Conservation (phyloP, 2,113 vertebrate species). For the Mobula birostris region DNA sequence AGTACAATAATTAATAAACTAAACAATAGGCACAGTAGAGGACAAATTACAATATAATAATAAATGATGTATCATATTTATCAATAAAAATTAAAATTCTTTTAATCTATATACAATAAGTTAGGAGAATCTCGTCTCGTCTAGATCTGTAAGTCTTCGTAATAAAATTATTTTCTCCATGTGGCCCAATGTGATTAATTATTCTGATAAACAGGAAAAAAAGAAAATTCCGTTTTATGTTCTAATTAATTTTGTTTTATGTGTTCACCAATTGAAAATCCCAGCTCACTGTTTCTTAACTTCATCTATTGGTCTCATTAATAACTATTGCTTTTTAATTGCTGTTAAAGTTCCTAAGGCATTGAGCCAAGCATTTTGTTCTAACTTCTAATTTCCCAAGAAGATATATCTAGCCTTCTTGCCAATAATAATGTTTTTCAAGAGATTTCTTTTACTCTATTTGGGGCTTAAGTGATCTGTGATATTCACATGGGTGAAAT, state of each 20-base stretch:
- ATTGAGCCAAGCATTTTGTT: neutral
- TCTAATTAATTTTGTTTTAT: neutral
- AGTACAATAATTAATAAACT: no score
- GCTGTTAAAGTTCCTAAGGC: neutral
- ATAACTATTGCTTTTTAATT: neutral
- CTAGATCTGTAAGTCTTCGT: neutral
- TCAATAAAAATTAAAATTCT: neutral
- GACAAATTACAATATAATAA: no score
- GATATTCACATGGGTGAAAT: neutral
- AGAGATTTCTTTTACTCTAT: neutral
- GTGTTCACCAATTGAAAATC: neutral
- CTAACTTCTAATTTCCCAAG: neutral
- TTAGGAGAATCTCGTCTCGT: neutral
- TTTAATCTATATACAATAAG: neutral
- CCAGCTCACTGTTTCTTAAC: neutral
- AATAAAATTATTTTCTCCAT: neutral
- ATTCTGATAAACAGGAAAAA: neutral
- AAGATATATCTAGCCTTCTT: neutral
- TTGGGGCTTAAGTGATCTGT: neutral
- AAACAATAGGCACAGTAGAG: no score
- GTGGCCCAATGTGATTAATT: neutral
- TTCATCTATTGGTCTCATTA: neutral
- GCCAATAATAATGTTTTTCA: slow-evolving; percentile 8
- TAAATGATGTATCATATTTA: neutral
- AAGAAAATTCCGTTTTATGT: neutral